Evolutionary conservation across 2,797 vertebrate species (phyloP).

Genomic region (Bradypodion pumilum): DNA sequence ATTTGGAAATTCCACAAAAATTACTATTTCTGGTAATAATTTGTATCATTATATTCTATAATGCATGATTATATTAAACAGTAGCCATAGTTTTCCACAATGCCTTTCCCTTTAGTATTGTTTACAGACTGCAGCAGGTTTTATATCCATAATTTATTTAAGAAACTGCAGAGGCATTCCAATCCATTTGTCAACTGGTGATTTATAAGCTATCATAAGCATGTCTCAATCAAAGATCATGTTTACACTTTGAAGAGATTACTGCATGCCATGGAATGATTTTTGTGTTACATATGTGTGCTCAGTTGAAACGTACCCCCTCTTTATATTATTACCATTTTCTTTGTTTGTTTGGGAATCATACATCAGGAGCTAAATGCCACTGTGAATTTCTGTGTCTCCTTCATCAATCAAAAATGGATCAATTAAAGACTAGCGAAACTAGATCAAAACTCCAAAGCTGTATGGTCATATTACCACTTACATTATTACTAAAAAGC

Average conservation of each 20-base stretch:
- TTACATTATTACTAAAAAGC: conserved; percentile 82
- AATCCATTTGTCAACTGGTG: conserved; percentile 49
- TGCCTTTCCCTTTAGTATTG: conserved; percentile 58
- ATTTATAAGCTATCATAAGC: conserved; percentile 46
- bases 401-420: conserved; percentile 80
- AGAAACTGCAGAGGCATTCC: conserved; percentile 46
- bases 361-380: conserved; percentile 73
- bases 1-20: conserved; percentile 28
- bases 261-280: conserved; percentile 61
- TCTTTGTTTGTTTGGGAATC: conserved; percentile 75
- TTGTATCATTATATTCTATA: neutral
- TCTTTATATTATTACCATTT: conserved; percentile 41
- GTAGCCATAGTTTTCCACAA: conserved; percentile 34
- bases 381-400: conserved; percentile 72
- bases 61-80: neutral
- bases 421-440: conserved; percentile 79
- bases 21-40: neutral
- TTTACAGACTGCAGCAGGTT: conserved; percentile 54
- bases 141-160: conserved; percentile 52
- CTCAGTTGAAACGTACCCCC: neutral
- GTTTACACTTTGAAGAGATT: conserved; percentile 66
- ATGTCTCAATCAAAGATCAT: conserved; percentile 61
- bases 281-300: conserved; percentile 34
- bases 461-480: conserved; percentile 75
- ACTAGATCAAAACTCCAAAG: conserved; percentile 77